These are phyloP conservation scores for Heliconius ismenius DNA, from an alignment of 2,888 invertebrate genomes.

Conservation along the genomic window DNA sequence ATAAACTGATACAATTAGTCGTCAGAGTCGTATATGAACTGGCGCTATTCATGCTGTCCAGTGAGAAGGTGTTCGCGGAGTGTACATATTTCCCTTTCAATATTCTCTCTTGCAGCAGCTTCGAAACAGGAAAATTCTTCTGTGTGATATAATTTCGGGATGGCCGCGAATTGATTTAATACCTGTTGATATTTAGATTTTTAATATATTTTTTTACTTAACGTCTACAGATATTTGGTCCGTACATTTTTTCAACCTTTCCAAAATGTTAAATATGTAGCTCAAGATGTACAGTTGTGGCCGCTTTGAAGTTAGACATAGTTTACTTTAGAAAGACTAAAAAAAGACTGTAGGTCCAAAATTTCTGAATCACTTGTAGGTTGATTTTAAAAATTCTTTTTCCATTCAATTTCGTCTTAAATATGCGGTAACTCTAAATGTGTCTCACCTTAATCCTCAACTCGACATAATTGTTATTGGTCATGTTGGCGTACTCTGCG, in stretches of 20 bases:
- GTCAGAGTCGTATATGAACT: slow-evolving; percentile 35
- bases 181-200: slow-evolving; percentile 53
- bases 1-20: not conserved
- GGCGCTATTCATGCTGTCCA: slow-evolving; percentile 54
- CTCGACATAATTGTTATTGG: slow-evolving; percentile 62
- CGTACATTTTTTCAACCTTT: too few relatives aligned
- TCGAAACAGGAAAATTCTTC: slow-evolving; percentile 70
- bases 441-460: slow-evolving; percentile 43
- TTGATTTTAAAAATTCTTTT: too few relatives aligned
- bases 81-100: slow-evolving; percentile 66
- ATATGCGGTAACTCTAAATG: too few relatives aligned
- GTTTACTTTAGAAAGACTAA: too few relatives aligned
- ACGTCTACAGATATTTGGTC: too few relatives aligned
- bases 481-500: slow-evolving; percentile 66
- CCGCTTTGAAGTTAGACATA: too few relatives aligned
- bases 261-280: too few relatives aligned
- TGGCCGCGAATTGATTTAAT: slow-evolving; percentile 66
- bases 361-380: too few relatives aligned
- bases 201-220: too few relatives aligned
- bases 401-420: too few relatives aligned
- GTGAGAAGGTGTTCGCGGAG: slow-evolving; percentile 62
- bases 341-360: too few relatives aligned
- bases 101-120: slow-evolving; percentile 67
- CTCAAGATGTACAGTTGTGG: too few relatives aligned
- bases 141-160: slow-evolving; percentile 70